Base-by-base conservation (phyloP, 2,797 vertebrate species). In the Emys orbicularis region DNA sequence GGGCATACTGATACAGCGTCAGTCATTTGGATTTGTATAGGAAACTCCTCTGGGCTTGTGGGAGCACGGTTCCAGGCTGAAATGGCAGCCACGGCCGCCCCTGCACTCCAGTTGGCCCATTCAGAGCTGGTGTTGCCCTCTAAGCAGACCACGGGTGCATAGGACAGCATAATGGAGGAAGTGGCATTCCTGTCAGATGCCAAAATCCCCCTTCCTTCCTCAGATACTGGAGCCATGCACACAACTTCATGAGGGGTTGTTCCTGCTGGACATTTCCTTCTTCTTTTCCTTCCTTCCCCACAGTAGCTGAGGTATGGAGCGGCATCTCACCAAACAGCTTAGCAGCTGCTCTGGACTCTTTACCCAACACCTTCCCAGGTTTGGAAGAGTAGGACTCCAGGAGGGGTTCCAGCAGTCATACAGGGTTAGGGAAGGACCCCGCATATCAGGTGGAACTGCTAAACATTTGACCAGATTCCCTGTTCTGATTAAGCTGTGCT, bases 1-100 rank as follows among this genome's bases (percentile, higher is more conserved):
- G 0, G 25, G 5, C 65, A 12, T 4, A 13, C 25, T 0, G 2
- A 2, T 15, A 37, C 6, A 37, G 3, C 11, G 56, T 29, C 50
- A 6, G 0, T 59, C 12, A 0, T 57, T 79, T 79, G 37, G 4
- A 19, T 93, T 41, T 15, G 16, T 29, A 41, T 54, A 27, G 21
- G 21, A 21, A 25, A 94, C 13, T 21, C 61, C 52, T 37, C 21
- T 4, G 8, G 47, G 1, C 25, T 59, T 10, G 3, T 52, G 54
- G 50, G 76, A 77, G 3, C 12, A 41, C 0, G 4, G 21, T 27
- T 83, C 29, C 44, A 4, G 1, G 0, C 15, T 61, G 74, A 16
- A 37, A 10, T 53, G n/a, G 5, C 21, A 49, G 12, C 72, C 1
- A 0, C 10, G 12, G 21, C 19, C 9, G 0, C 53, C 2, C 12